These are phyloP conservation scores for Colius striatus DNA, from an alignment of 2,113 vertebrate species.

Conservation along the genomic window DNA sequence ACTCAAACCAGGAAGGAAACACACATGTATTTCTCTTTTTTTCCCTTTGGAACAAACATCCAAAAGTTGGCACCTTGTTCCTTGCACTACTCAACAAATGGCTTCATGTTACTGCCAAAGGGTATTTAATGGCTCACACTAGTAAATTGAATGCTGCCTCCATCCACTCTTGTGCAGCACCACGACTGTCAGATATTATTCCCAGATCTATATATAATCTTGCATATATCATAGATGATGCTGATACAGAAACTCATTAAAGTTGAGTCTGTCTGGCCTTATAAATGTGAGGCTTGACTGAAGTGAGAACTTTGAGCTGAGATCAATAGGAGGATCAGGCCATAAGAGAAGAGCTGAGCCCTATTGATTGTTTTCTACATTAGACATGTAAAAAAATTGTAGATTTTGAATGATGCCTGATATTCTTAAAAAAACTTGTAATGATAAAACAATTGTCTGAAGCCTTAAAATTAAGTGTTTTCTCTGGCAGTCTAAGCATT, in stretches of 20 bases:
- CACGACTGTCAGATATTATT: not conserved
- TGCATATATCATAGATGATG: not conserved
- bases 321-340: constrained; percentile 32
- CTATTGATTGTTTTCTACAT: constrained; percentile 28
- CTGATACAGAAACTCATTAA: constrained; percentile 6
- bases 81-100: not conserved
- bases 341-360: not conserved
- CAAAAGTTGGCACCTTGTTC: not conserved
- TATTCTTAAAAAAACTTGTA: not conserved
- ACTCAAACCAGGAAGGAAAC: not conserved
- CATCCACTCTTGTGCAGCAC: not conserved
- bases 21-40: not conserved
- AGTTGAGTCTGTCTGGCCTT: not conserved
- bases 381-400: not conserved
- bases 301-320: not conserved
- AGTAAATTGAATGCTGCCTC: not conserved
- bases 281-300: not conserved
- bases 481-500: not conserved
- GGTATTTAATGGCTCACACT: not conserved
- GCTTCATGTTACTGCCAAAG: not conserved
- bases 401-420: constrained; percentile 5
- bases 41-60: not conserved
- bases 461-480: not conserved
- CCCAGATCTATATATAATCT: not conserved
- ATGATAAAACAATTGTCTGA: not conserved